Evolutionary conservation across 2,888 invertebrate genomes (phyloP), one percentile per base, ranked within the genome.

Genomic region (Allygus modestus): DNA sequence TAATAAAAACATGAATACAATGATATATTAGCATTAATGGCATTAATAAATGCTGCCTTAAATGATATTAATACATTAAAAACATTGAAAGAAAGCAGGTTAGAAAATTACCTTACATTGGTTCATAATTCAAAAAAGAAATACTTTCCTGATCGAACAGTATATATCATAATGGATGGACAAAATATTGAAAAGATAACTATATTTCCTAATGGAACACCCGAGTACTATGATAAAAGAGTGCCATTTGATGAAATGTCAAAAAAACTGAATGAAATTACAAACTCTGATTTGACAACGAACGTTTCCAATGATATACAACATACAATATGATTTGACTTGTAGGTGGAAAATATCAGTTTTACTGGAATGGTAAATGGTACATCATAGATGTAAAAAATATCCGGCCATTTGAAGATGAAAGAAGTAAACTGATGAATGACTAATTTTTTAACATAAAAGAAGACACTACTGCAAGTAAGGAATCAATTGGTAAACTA

Each of bases 341-440:
- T 61, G 28, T 4, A 20, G 28, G 26, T 5, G 61, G 26, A 28
- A 61, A 61, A 61, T 28, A 28, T 28, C 61, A 61, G 61, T 61
- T 61, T 61, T 61, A 61, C 15, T 61, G 23, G 26, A 20, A 61
- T n/a, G 61, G 61, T 20, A 61, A 28, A 61, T 61, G 61, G 61
- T 61, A 28, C 20, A 28, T 61, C 2, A 23, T 23, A 11, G 61
- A 61, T 28, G 11, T 20, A 28, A 61, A 23, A 7, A 4, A 61
- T 26, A 28, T 61, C 20, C 20, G 61, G 61, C 61, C 61, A 2
- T 61, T 61, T 61, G 61, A 61, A 2, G 61, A 61, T 28, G 26
- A 61, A 28, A 61, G 23, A 15, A 61, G 61, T 26, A 7, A 23
- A 5, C 12, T 23, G 2, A 61, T 61, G 61, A 61, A 28, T 61